These are phyloP conservation scores for Oxystoma pomonae DNA, from an alignment of 2,888 invertebrate species.

Conservation along the genomic window DNA sequence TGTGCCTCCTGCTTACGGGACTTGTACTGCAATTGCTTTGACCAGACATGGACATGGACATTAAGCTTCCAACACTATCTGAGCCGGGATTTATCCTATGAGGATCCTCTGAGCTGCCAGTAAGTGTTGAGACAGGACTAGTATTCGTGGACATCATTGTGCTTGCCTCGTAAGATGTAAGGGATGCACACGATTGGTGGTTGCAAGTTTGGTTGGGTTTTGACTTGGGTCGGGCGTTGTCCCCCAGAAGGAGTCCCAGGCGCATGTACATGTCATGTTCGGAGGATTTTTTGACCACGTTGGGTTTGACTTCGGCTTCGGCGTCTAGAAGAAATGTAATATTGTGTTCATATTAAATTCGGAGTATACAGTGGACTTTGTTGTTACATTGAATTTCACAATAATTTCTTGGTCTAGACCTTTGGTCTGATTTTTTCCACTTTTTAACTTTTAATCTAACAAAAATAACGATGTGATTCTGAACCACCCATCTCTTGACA, in stretches of 20 bases:
- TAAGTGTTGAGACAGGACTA: conserved; percentile 85
- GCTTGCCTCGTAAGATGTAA: conserved; percentile 56
- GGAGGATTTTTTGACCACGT: conserved; percentile 52
- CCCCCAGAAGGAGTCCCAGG: conserved; percentile 75
- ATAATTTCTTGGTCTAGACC: no score
- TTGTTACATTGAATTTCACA: no score
- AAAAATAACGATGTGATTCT: no score
- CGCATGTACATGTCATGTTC: conserved; percentile 81
- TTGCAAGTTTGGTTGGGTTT: conserved; percentile 42
- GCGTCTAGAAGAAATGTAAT: conserved; percentile 57
- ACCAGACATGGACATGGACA: conserved; percentile 72
- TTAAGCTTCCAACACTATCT: conserved; percentile 70
- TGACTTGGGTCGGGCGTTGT: conserved; percentile 53
- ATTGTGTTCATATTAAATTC: no score
- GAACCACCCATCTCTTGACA: no score
- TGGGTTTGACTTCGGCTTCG: conserved; percentile 65
- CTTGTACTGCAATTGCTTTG: conserved; percentile 77
- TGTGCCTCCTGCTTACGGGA: conserved; percentile 74
- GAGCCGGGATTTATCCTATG: conserved; percentile 55
- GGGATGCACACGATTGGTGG: conserved; percentile 46
- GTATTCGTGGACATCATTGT: conserved; percentile 75
- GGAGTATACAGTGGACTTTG: no score
- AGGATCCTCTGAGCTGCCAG: conserved; percentile 74
- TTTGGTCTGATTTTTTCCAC: no score
- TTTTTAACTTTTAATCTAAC: no score